Conservation (phyloP, 2,888 invertebrate species). For the Trissonchulus sp. region DNA sequence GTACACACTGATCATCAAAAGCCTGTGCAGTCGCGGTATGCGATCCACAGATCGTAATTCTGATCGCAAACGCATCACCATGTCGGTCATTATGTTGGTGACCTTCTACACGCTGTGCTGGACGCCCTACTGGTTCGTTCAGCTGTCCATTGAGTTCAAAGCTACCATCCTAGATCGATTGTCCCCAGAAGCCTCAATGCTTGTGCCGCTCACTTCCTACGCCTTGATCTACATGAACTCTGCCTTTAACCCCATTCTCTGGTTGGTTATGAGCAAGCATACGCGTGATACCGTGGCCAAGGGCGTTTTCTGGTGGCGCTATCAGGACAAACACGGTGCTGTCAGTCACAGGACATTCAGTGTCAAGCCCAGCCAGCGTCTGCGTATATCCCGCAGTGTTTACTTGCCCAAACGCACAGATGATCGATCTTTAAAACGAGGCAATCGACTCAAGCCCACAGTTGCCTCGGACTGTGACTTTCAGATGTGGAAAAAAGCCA, state of each 20-base stretch:
- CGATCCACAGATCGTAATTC: not conserved
- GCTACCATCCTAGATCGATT: not conserved
- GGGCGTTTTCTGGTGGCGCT: not conserved
- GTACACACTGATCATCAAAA: not conserved
- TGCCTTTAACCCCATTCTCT: slow-evolving; percentile 23
- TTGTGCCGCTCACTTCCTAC: slow-evolving; percentile 49
- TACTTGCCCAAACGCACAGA: no score
- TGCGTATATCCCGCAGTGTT: no score
- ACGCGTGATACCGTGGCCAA: not conserved
- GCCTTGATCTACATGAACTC: slow-evolving; percentile 48
- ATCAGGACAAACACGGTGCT: not conserved
- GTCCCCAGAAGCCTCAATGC: not conserved
- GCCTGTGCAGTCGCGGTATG: not conserved
- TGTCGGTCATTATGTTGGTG: not conserved
- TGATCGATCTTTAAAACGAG: no score
- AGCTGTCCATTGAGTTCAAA: not conserved
- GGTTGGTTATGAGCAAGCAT: not conserved
- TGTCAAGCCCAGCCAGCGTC: no score
- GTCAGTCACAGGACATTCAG: no score
- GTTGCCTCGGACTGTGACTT: no score
- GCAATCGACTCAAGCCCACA: no score
- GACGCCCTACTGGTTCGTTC: slow-evolving; percentile 25
- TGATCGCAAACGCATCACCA: not conserved
- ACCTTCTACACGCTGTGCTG: slow-evolving; percentile 25
- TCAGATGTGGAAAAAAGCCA: no score